phyloP scores from a whole-genome alignment of 2,888 invertebrate genomes.

The Unio delphinus region DNA sequence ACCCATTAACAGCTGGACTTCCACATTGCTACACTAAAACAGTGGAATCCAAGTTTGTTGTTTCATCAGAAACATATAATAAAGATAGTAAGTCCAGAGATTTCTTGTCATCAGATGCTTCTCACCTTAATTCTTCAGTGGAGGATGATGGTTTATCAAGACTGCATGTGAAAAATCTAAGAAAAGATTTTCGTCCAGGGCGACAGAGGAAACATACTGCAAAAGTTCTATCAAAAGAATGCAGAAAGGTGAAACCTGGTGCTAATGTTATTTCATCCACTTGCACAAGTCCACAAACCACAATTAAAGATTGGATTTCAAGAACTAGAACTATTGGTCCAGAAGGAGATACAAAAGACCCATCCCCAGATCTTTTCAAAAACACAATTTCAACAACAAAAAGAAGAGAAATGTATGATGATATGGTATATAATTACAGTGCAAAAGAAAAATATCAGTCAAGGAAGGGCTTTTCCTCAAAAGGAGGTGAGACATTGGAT shows the following conservation, averaged over 20 bases:
- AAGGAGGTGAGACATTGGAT: too few relatives aligned
- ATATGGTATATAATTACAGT: background rate
- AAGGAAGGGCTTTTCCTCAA: too few relatives aligned
- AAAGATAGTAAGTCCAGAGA: too few relatives aligned
- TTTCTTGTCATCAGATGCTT: too few relatives aligned
- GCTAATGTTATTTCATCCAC: background rate
- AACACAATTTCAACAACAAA: background rate
- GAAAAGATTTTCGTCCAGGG: background rate
- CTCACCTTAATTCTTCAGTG: too few relatives aligned
- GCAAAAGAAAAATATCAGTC: constrained; percentile 4
- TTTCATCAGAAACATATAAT: too few relatives aligned
- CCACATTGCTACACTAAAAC: too few relatives aligned
- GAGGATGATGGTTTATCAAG: too few relatives aligned
- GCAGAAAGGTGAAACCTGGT: background rate
- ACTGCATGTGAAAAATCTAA: background rate
- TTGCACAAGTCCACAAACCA: constrained; percentile 15
- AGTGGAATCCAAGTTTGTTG: too few relatives aligned
- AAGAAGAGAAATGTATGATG: background rate
- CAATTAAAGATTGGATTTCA: constrained; percentile 29
- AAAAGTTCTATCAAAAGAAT: background rate
- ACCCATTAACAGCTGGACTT: background rate
- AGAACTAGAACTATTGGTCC: too few relatives aligned
- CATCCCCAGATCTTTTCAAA: too few relatives aligned
- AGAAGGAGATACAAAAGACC: too few relatives aligned
- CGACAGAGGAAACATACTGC: background rate